Base-by-base conservation (phyloP, 2,888 invertebrate species). In the Galerucella pusilla region DNA sequence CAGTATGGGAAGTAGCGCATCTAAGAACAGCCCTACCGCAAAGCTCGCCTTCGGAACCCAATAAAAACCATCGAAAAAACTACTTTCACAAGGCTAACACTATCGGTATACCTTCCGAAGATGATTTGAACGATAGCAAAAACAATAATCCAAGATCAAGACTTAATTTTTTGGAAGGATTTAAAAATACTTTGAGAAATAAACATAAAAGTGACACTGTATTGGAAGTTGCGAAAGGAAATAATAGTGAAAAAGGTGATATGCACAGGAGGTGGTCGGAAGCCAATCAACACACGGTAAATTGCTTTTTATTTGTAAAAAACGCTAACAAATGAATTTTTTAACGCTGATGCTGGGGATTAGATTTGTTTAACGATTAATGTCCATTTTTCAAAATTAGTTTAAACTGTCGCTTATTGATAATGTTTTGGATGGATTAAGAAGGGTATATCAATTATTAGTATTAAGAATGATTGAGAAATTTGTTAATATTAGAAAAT, bases 111-210 rank as follows among this genome's bases (percentile, higher is more conserved):
- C 91, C 91, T 4, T 89, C 90, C 0, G 87, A 88, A 60, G 82
- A 88, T 81, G 85, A 88, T 86, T 85, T 89, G n/a, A 75, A 75
- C 42, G 81, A 82, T 65, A 75, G 89, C 89, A 81, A 86, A 89
- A 83, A 88, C 88, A 82, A 90, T 89, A 85, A 89, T 88, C 82
- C 82, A 79, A 77, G 83, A 75, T 80, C 85, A 73, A 83, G 81
- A 78, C 79, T 83, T 80, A 84, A 83, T 73, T 90, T 92, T 83
- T 90, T 92, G 83, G 91, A 91, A 82, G 92, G 92, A 80, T 91
- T 92, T 85, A 88, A 90, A 79, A 91, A 90, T 85, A 91, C 91
- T 7, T 86, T 92, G 78, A 88, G 90, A 75, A 87, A 88, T 71
- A 87, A 87, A 73, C 89, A 90, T 79, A 88, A 87, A 80, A 87